Evolutionary conservation across 2,797 vertebrate species (phyloP).

Genomic region (Anniella stebbinsi): DNA sequence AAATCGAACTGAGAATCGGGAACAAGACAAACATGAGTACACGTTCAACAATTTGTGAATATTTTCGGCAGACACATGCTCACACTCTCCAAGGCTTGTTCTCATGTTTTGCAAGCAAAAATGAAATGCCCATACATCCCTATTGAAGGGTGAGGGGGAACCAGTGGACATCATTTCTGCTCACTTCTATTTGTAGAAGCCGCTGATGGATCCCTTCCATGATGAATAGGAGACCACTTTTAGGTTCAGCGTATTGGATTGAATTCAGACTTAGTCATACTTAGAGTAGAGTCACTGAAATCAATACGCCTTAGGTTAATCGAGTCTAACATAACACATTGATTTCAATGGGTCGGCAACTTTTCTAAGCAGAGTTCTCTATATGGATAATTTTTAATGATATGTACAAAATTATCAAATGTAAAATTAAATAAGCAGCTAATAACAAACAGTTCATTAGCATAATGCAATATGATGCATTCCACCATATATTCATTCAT

Average conservation of each 20-base stretch:
- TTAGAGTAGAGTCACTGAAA: no score
- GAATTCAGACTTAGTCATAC: not conserved
- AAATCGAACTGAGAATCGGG: no score
- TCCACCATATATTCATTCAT: not conserved
- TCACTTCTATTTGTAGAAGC: not conserved
- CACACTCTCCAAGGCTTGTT: no score
- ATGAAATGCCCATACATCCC: no score
- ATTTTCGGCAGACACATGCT: no score
- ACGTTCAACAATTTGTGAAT: no score
- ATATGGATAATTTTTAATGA: not conserved
- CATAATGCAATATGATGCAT: not conserved
- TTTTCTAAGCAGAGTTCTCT: not conserved
- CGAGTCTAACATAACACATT: no score
- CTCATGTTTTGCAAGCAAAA: no score
- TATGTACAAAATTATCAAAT: not conserved
- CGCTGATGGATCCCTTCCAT: not conserved
- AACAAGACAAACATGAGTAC: no score
- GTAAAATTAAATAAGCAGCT: not conserved
- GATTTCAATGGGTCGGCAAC: not conserved
- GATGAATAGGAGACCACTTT: not conserved
- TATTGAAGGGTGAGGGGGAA: not conserved
- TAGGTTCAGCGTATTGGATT: not conserved
- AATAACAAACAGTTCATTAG: not conserved
- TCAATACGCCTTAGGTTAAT: no score
- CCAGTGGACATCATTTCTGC: not conserved